These are phyloP conservation scores for Diploscapter pachys DNA, from an alignment of 1,140 invertebrate genomes.

Conservation along the genomic window DNA sequence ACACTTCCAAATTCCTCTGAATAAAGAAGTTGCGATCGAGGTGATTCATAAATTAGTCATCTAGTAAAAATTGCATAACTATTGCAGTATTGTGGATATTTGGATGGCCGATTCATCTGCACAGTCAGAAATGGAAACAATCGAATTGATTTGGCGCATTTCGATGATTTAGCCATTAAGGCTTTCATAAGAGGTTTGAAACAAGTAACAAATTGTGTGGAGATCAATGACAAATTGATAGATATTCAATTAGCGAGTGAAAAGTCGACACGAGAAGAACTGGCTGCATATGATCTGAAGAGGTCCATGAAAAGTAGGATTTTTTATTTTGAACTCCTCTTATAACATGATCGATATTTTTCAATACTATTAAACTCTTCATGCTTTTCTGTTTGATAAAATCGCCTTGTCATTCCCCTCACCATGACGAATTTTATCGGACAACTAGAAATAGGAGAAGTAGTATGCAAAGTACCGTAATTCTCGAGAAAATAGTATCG, in stretches of 20 bases:
- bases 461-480: background rate
- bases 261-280: constrained; percentile 7
- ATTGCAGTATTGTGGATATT: background rate
- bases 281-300: constrained; percentile 6
- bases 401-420: too few relatives aligned
- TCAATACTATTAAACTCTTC: too few relatives aligned
- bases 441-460: background rate
- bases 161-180: constrained; percentile 1
- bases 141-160: constrained; percentile 2
- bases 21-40: background rate
- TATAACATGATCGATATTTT: too few relatives aligned
- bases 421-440: background rate
- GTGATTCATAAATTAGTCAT: background rate
- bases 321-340: background rate
- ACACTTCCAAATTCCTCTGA: background rate
- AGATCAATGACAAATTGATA: constrained; percentile 2
- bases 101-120: background rate
- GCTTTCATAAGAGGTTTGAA: background rate
- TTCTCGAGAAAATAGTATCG: background rate
- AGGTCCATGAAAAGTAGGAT: background rate
- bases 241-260: background rate
- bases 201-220: background rate
- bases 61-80: background rate
- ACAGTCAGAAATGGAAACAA: constrained; percentile 11
- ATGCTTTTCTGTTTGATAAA: too few relatives aligned